Conservation (phyloP, 53 echinoderm and acorn worm species). For the Temnopleurus reevesii region DNA sequence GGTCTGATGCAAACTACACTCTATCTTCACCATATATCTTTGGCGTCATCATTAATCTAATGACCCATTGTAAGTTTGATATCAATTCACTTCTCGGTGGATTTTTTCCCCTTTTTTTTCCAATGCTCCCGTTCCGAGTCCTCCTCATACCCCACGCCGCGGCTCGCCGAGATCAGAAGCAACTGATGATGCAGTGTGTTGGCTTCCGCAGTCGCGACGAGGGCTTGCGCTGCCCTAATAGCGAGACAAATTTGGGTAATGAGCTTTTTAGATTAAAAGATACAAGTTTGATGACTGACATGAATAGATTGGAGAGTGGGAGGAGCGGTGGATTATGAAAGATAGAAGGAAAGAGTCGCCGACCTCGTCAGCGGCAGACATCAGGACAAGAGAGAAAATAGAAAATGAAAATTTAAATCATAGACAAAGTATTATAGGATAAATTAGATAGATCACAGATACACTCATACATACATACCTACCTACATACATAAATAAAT, state of each 20-base stretch:
- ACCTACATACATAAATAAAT: too few species aligned
- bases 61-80: constrained; percentile 21
- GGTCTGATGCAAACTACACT: background rate
- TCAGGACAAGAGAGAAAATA: too few species aligned
- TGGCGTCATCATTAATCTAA: constrained; percentile 33
- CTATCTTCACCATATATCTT: background rate
- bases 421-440: too few species aligned
- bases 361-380: too few species aligned
- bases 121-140: background rate
- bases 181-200: background rate
- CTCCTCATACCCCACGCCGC: too few species aligned
- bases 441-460: too few species aligned
- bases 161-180: background rate
- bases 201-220: constrained; percentile 22
- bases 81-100: constrained; percentile 20
- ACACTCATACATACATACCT: too few species aligned
- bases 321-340: background rate
- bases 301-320: constrained; percentile 13
- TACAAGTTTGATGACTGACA: constrained; percentile 36
- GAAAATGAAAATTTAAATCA: too few species aligned
- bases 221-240: background rate
- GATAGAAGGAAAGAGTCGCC: background rate
- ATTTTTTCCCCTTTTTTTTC: background rate
- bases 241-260: constrained; percentile 42
- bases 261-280: constrained; percentile 40